phyloP scores from a whole-genome alignment of 2,888 invertebrate genomes.

The Cerastis leucographa region DNA sequence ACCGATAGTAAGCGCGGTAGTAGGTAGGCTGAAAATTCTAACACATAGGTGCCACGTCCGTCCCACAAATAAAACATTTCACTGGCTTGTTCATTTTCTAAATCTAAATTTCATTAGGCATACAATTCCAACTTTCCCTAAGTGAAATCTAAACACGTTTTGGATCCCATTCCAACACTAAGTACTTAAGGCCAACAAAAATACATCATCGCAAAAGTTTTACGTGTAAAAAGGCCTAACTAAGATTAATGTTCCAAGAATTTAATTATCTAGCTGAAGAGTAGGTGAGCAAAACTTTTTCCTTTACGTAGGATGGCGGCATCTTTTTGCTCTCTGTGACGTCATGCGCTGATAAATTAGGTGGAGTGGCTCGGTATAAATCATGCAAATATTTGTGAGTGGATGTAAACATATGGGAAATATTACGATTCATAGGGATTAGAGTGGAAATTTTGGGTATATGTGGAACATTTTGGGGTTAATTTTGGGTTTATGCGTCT shows the following conservation, averaged over 20 bases:
- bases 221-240: constrained; percentile 67
- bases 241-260: constrained; percentile 69
- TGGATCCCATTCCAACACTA: constrained; percentile 43
- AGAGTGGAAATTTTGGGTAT: constrained; percentile 16
- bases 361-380: constrained; percentile 58
- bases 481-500: constrained; percentile 6
- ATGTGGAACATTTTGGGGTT: not conserved
- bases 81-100: constrained; percentile 16
- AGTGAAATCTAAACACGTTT: constrained; percentile 55
- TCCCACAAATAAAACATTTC: constrained; percentile 38
- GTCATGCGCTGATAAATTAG: constrained; percentile 66
- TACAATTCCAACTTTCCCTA: constrained; percentile 38
- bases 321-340: constrained; percentile 63
- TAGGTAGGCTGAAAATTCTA: not conserved
- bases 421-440: constrained; percentile 40
- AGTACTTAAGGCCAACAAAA: constrained; percentile 56
- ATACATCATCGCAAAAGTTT: constrained; percentile 66
- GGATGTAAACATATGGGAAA: constrained; percentile 47
- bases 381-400: constrained; percentile 62
- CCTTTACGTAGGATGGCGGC: constrained; percentile 54
- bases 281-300: constrained; percentile 67
- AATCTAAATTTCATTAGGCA: constrained; percentile 43
- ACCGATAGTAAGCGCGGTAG: not conserved
- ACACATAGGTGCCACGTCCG: constrained; percentile 10
- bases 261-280: constrained; percentile 69